Conservation (phyloP, 30 jellyfish, hydroid and myxozoan genomes). For the Cassiopea andromeda region DNA sequence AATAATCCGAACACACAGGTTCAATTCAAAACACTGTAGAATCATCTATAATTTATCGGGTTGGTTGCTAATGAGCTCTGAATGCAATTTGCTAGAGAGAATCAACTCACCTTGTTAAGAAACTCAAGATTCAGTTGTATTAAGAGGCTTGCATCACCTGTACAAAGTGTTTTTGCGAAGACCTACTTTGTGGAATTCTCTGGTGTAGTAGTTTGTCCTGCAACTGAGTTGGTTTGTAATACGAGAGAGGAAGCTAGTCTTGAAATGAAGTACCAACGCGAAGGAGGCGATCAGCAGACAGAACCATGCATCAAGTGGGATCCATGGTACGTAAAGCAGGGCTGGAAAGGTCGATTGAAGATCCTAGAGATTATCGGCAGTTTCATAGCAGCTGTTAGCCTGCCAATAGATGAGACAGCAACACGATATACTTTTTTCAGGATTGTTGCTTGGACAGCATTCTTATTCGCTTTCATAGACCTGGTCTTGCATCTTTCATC, state of each 20-base stretch:
- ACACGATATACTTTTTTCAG: conserved; percentile 57
- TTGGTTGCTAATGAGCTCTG: conserved; percentile 65
- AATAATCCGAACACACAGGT: conserved; percentile 39
- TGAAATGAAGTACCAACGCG: conserved; percentile 66
- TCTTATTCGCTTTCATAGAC: conserved; percentile 45
- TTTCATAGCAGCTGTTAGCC: conserved; percentile 51
- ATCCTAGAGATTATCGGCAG: conserved; percentile 36
- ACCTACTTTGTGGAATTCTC: not conserved
- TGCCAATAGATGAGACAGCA: conserved; percentile 61
- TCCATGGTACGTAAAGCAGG: conserved; percentile 42
- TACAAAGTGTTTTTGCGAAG: not conserved
- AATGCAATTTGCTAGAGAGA: conserved; percentile 21
- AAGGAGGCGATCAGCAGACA: conserved; percentile 20
- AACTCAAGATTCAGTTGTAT: conserved; percentile 21
- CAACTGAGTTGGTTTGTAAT: not conserved
- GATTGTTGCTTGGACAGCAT: conserved; percentile 73
- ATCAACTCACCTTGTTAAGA: conserved; percentile 18
- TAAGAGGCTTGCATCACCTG: conserved; percentile 23
- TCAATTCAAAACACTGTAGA: conserved; percentile 34
- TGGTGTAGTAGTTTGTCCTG: not conserved
- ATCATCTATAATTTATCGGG: conserved; percentile 26
- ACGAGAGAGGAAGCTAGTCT: not conserved
- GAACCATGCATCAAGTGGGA: conserved; percentile 30
- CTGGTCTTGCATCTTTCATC: conserved; percentile 47
- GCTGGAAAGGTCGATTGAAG: conserved; percentile 72